phyloP scores from a whole-genome alignment of 37 sponge, comb jelly and placozoan genomes.

The Bolinopsis microptera region DNA sequence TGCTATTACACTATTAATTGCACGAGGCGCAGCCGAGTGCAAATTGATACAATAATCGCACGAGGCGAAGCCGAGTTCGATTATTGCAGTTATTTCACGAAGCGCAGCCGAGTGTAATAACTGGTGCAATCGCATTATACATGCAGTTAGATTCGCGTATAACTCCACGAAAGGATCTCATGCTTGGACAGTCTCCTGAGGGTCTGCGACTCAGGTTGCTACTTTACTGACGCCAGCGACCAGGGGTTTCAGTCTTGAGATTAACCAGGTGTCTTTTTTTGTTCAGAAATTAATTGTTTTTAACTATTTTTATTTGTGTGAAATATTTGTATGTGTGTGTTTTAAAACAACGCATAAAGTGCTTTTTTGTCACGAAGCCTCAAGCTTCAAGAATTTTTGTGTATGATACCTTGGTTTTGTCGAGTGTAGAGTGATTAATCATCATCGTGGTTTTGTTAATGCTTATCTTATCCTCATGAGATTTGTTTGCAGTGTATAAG shows the following conservation, averaged over 20 bases:
- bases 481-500: too few species aligned
- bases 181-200: not conserved
- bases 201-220: slow-evolving; percentile 16
- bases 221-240: slow-evolving; percentile 39
- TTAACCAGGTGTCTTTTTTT: not conserved
- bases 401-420: not conserved
- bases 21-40: too few species aligned
- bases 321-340: not conserved
- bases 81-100: too few species aligned
- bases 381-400: not conserved
- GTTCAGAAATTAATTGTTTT: not conserved
- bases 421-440: too few species aligned
- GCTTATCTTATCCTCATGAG: too few species aligned
- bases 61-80: too few species aligned
- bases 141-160: too few species aligned
- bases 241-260: slow-evolving; percentile 41
- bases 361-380: not conserved
- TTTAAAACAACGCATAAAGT: not conserved
- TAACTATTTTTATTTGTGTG: not conserved
- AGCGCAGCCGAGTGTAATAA: too few species aligned
- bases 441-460: too few species aligned
- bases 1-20: too few species aligned
- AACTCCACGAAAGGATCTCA: slow-evolving; percentile 38
- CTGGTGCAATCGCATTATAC: too few species aligned
- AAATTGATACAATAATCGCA: too few species aligned